These are phyloP conservation scores for Patiria miniata DNA, from an alignment of 35 echinoderm and acorn worm species.

Conservation along the genomic window DNA sequence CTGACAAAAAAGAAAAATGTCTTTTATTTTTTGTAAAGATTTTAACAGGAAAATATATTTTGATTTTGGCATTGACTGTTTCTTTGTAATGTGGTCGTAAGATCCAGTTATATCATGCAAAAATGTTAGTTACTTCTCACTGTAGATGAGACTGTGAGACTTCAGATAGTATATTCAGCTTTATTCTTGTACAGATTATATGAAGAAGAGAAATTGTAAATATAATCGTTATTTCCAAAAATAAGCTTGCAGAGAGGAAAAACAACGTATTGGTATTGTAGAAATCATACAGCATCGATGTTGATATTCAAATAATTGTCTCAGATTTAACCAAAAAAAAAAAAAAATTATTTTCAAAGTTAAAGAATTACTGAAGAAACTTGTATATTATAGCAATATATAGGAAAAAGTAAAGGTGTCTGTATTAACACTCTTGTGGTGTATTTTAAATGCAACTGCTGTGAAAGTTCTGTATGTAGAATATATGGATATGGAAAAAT, in stretches of 20 bases:
- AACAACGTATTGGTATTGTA: constrained; percentile 17
- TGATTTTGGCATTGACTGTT: constrained; percentile 7
- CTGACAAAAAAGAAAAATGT: not conserved
- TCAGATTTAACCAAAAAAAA: not conserved
- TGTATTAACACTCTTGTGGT: too few species aligned
- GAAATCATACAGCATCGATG: constrained; percentile 11
- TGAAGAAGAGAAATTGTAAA: not conserved
- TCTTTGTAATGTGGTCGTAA: not conserved
- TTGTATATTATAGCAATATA: not conserved
- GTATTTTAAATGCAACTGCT: constrained; percentile 8
- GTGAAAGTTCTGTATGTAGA: not conserved
- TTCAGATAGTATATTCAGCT: not conserved
- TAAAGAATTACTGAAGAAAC: not conserved
- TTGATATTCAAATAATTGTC: constrained; percentile 8
- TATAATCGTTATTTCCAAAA: constrained; percentile 27
- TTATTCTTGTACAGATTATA: constrained; percentile 24
- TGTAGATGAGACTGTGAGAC: not conserved
- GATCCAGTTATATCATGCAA: constrained; percentile 21
- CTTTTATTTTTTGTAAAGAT: constrained; percentile 25
- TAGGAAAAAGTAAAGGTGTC: not conserved
- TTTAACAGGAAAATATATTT: constrained; percentile 23
- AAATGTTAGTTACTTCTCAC: not conserved
- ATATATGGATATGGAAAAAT: not conserved
- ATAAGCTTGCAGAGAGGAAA: constrained; percentile 3
- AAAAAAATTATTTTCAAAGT: constrained; percentile 1